Percentiles rank a stretch among this genome's conserved stretches.
phyloP scores from a whole-genome alignment of 2,797 vertebrate species.

The Triplophysa bombifrons region DNA sequence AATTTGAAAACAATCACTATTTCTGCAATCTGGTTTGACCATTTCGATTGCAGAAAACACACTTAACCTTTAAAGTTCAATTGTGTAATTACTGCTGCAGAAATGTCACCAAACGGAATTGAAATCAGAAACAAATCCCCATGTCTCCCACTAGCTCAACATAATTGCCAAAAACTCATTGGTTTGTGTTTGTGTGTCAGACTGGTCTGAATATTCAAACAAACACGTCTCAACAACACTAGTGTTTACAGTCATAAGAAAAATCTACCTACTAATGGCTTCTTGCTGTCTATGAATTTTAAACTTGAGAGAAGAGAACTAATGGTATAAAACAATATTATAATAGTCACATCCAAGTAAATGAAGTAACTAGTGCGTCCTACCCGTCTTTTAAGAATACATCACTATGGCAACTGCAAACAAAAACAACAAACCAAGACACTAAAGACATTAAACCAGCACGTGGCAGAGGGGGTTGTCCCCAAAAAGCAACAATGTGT shows the following conservation, averaged over 20 bases:
- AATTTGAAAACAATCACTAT: background rate
- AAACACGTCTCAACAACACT: too few relatives aligned
- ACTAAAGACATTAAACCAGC: slow-evolving; percentile 26
- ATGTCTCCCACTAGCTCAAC: too few relatives aligned
- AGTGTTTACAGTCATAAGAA: too few relatives aligned
- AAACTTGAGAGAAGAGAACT: background rate
- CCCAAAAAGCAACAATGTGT: slow-evolving; percentile 27
- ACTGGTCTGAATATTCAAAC: too few relatives aligned
- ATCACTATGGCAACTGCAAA: slow-evolving; percentile 44
- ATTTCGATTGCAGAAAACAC: too few relatives aligned
- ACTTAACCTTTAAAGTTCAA: too few relatives aligned
- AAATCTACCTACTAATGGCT: background rate
- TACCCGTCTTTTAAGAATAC: slow-evolving; percentile 9
- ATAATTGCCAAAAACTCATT: too few relatives aligned
- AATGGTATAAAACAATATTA: background rate
- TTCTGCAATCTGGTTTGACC: background rate
- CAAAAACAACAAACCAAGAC: slow-evolving; percentile 37
- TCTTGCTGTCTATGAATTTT: background rate
- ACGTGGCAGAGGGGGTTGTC: slow-evolving; percentile 3
- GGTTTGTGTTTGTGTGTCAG: too few relatives aligned
- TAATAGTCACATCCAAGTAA: background rate
- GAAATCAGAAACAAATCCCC: too few relatives aligned
- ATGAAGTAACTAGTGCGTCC: background rate
- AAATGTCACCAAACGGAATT: too few relatives aligned
- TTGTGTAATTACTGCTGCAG: too few relatives aligned